Evolutionary conservation across 2,797 vertebrate genomes (phyloP), one percentile per base, ranked within the genome.

Genomic region (Orestias chungarensis): DNA sequence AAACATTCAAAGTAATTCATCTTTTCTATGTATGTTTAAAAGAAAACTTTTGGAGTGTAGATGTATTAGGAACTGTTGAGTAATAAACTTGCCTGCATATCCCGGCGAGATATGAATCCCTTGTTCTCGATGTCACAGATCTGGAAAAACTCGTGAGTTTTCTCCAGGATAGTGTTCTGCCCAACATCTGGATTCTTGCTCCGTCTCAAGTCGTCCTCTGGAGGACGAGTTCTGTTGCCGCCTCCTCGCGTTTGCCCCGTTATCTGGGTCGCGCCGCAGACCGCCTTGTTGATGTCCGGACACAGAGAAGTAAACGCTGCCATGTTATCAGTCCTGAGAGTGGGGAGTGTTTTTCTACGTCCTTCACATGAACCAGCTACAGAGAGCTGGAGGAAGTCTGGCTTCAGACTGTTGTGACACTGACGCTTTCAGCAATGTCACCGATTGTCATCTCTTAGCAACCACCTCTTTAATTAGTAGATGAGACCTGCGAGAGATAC

Each of bases 61-160:
- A 42, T 46, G 42, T 11, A 50, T 38, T 27, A 23, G 15, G 7
- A 66, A 23, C 2, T 68, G 6, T 23, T 43, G 46, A 18, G 12
- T 29, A n/a, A 0, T 29, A 17, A 3, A 15, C 88, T 93, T 81
- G 95, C 97, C 96, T 98, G 96, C 96, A 99, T 96, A 75, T 98
- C 97, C 38, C 90, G 88, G 20, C 90, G 88, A 42, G 93, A 93
- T 71, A 99, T 93, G 68, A 97, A 99, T 57, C 97, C 97, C 83
- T 98, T 99, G 83, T 93, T 92, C 83, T 98, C 97, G 0, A 89
- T 84, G 86, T 99, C 98, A 66, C 97, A 98, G 77, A 96, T 94
- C 94, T 95, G 95, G 89, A 99, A 99, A 84, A 99, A 97, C 73
- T 99, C 96, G 1, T 82, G 93, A 9, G 95, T 95, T 90, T 96